phyloP scores from a whole-genome alignment of 2,113 vertebrate species.

The Aplodontia rufa region DNA sequence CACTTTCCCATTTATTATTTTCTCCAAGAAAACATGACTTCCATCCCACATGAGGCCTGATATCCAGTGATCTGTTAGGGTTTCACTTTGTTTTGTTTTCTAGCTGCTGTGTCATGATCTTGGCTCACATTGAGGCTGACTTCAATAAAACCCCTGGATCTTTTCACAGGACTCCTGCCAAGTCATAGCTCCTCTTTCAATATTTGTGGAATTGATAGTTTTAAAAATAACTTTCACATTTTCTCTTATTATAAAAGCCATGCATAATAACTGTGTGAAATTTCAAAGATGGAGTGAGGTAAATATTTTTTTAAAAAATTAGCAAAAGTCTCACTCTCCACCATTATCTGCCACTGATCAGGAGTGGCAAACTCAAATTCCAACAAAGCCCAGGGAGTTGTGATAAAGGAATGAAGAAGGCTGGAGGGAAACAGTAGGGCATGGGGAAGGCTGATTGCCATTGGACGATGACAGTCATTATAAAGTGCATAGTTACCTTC shows the following conservation, averaged over 20 bases:
- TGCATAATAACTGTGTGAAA: neutral
- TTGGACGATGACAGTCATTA: neutral
- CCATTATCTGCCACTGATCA: neutral
- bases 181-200: constrained; percentile 38
- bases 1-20: constrained; percentile 51
- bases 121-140: constrained; percentile 50
- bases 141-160: constrained; percentile 67
- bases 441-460: fast-evolving
- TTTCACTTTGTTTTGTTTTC: constrained; percentile 66
- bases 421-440: neutral
- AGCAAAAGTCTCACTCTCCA: neutral
- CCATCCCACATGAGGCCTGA: constrained; percentile 24
- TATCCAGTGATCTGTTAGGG: constrained; percentile 15
- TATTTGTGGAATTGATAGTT: constrained; percentile 58
- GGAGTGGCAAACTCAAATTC: neutral
- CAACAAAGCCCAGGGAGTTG: neutral
- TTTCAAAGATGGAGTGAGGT: constrained; percentile 29
- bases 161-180: constrained; percentile 55
- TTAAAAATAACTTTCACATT: constrained; percentile 52
- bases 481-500: neutral
- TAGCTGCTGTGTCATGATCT: constrained; percentile 62
- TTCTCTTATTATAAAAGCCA: constrained; percentile 40
- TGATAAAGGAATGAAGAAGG: neutral
- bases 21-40: constrained; percentile 44
- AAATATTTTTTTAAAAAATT: neutral